These are phyloP conservation scores for Cyphomyrus discorhynchus DNA, from an alignment of 2,113 vertebrate species.

Conservation along the genomic window DNA sequence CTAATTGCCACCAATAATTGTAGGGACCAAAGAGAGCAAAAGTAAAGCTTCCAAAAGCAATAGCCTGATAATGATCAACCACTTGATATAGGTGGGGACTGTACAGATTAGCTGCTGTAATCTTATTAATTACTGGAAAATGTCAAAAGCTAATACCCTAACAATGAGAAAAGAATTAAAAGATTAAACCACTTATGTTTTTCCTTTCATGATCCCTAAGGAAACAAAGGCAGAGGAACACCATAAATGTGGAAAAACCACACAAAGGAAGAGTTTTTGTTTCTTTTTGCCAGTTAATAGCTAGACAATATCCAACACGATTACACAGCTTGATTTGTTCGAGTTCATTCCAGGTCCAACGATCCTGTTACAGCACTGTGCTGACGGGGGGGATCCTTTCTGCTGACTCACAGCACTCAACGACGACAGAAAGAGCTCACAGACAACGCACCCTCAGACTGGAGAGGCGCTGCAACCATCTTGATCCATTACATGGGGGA, in stretches of 20 bases:
- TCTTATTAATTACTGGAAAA: background rate
- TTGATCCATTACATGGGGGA: background rate
- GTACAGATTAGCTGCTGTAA: background rate
- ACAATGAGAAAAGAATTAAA: background rate
- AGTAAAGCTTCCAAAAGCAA: background rate
- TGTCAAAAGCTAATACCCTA: background rate
- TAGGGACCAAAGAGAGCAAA: background rate
- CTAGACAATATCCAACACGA: background rate
- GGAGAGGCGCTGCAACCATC: background rate
- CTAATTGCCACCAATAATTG: background rate
- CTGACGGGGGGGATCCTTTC: background rate
- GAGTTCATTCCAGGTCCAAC: background rate
- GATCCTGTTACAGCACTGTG: background rate
- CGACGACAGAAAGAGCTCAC: background rate
- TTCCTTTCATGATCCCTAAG: background rate
- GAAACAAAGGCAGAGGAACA: background rate
- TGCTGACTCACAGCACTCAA: constrained; percentile 14
- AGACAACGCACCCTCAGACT: background rate
- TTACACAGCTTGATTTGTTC: background rate
- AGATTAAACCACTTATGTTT: background rate
- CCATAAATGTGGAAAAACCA: background rate
- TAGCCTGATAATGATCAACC: background rate
- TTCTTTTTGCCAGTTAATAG: background rate
- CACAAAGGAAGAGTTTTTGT: background rate
- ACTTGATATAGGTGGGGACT: background rate